phyloP scores from a whole-genome alignment of 2,113 vertebrate genomes.

The Sciurus niger region DNA sequence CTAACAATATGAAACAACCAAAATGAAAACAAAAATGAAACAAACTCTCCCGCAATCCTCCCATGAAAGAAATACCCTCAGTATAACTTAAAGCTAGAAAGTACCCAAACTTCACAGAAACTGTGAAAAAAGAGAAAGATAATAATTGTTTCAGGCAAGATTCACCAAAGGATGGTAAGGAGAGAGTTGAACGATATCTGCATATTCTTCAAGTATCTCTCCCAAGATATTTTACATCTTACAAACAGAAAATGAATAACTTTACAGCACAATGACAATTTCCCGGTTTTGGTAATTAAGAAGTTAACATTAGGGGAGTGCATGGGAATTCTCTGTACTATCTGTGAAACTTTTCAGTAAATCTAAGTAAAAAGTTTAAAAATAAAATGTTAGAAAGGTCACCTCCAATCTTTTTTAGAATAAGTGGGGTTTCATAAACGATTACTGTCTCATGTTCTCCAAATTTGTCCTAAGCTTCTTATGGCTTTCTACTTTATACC shows the following conservation, averaged over 20 bases:
- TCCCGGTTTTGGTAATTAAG: neutral
- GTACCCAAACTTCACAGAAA: neutral
- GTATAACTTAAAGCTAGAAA: slow-evolving; percentile 35
- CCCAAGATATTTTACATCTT: neutral
- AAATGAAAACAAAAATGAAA: slow-evolving; percentile 7
- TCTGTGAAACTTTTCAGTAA: slow-evolving; percentile 6
- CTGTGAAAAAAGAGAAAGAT: neutral
- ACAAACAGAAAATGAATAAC: neutral
- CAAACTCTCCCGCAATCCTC: neutral
- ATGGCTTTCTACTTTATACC: neutral
- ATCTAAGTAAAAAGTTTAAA: slow-evolving; percentile 12
- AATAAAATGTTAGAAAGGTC: slow-evolving; percentile 8
- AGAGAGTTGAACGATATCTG: neutral
- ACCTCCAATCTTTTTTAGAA: neutral
- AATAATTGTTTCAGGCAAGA: neutral
- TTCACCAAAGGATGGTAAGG: neutral
- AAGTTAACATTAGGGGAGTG: neutral
- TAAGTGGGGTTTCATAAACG: slow-evolving; percentile 38
- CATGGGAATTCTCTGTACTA: neutral
- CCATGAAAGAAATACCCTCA: neutral
- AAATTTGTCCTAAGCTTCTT: neutral
- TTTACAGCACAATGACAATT: neutral
- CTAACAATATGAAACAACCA: slow-evolving; percentile 24
- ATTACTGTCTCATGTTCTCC: neutral
- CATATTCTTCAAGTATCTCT: neutral